These are phyloP conservation scores for Garra rufa DNA, from an alignment of 2,113 vertebrate species.

Conservation along the genomic window DNA sequence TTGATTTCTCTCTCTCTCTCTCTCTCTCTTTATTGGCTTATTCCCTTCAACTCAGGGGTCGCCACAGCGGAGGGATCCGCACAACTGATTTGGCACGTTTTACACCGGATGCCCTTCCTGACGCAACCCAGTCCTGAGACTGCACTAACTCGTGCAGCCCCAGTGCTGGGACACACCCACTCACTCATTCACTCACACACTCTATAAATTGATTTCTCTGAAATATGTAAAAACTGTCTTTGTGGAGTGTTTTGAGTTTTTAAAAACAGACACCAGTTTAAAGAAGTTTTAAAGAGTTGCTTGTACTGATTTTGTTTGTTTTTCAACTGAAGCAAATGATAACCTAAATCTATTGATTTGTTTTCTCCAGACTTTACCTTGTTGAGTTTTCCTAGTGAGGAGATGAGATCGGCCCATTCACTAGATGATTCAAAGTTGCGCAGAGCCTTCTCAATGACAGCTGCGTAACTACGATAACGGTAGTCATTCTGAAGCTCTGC, in stretches of 20 bases:
- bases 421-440: constrained; percentile 97
- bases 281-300: background rate
- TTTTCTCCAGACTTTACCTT: constrained; percentile 79
- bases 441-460: constrained; percentile 93
- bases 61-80: too few relatives aligned
- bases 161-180: too few relatives aligned
- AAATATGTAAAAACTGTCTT: background rate
- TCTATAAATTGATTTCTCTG: background rate
- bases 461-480: constrained; percentile 91
- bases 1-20: too few relatives aligned
- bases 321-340: background rate
- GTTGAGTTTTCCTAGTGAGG: constrained; percentile 96
- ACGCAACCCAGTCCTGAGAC: too few relatives aligned
- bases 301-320: background rate
- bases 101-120: too few relatives aligned
- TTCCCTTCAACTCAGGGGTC: too few relatives aligned
- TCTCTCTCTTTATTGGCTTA: too few relatives aligned
- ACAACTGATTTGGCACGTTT: too few relatives aligned
- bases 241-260: background rate
- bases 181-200: too few relatives aligned
- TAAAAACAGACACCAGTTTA: background rate
- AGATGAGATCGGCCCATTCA: constrained; percentile 98
- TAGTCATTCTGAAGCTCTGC: constrained; percentile 90
- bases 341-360: background rate
- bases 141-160: too few relatives aligned